Conservation (phyloP, 2,113 vertebrate species). For the Pomatostomus ruficeps region DNA sequence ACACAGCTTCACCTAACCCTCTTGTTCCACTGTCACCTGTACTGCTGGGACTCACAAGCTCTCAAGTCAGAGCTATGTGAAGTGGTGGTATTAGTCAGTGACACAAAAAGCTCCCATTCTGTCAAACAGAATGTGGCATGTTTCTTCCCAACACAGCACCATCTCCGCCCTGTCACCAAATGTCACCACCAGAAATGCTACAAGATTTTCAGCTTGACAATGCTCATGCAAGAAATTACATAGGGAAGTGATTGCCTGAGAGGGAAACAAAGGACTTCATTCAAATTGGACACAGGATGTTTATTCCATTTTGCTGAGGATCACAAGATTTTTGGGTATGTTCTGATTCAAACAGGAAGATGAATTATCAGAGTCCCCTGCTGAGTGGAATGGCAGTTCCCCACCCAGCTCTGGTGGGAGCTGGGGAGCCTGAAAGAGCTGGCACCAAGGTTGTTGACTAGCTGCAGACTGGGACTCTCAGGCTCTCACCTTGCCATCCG, state of each 20-base stretch:
- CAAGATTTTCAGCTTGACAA: background rate
- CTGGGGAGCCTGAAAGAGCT: constrained; percentile 57
- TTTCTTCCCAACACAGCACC: background rate
- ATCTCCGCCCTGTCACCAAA: background rate
- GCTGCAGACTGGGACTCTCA: constrained; percentile 48
- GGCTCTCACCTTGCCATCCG: constrained; percentile 66
- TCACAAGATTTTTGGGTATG: background rate
- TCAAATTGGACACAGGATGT: background rate
- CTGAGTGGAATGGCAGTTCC: background rate
- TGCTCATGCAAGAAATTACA: background rate
- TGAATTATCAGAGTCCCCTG: background rate
- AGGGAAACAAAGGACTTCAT: background rate
- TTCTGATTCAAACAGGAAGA: background rate
- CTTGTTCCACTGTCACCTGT: background rate
- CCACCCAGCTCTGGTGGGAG: constrained; percentile 11
- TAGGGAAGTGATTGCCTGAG: background rate
- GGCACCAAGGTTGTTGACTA: constrained; percentile 45
- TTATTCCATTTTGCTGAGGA: background rate
- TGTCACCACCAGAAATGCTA: rapidly evolving
- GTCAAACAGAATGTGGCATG: rapidly evolving
- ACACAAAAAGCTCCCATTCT: background rate
- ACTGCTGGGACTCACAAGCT: background rate
- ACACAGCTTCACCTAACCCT: background rate
- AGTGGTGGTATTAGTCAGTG: background rate
- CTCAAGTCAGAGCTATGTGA: background rate